Evolutionary conservation across 2,113 vertebrate species (phyloP), one percentile per base, ranked within the genome.

Genomic region (Charadrius vociferus): DNA sequence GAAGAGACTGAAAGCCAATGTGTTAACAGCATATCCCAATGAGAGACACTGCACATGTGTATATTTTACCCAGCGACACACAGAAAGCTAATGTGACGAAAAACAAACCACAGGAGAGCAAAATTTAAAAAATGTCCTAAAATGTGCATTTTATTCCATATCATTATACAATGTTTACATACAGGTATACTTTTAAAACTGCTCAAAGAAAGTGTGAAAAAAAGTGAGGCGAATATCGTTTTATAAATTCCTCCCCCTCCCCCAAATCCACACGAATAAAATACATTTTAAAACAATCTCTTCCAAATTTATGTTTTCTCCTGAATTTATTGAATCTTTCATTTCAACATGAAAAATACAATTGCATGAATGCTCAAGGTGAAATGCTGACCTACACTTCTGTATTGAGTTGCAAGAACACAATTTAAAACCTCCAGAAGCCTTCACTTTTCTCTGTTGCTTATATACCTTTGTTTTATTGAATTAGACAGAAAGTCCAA

Each of bases 101-200:
- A 94, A 96, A 95, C 77, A 97, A 96, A 98, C 8, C 90, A 98
- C 97, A 97, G 95, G 81, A 97, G 81, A 86, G 79, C 96, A 95
- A 86, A 68, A 87, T 97, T 98, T 97, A 98, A 98, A 99, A 99
- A 99, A 99, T 98, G 98, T 98, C 98, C 98, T 99, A 98, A 97
- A 99, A 98, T 97, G 98, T 98, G 98, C 98, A 98, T 98, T 99
- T 99, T 99, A 99, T 99, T 99, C 92, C 97, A 97, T 98, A 98
- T 98, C 98, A 99, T 98, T 99, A 97, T 99, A 99, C 99, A 99
- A 98, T 94, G 98, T 98, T 99, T 98, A 98, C 98, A 99, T 98
- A 99, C 95, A 98, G 98, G 98, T 97, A 98, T 97, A 98, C 96
- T 98, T 97, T 98, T 98, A 97, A 98, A 98, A 99, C 98, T 98